Evolutionary conservation across 1,140 invertebrate species (phyloP), one percentile per base, ranked within the genome.

Genomic region (Microplitis demolitor): DNA sequence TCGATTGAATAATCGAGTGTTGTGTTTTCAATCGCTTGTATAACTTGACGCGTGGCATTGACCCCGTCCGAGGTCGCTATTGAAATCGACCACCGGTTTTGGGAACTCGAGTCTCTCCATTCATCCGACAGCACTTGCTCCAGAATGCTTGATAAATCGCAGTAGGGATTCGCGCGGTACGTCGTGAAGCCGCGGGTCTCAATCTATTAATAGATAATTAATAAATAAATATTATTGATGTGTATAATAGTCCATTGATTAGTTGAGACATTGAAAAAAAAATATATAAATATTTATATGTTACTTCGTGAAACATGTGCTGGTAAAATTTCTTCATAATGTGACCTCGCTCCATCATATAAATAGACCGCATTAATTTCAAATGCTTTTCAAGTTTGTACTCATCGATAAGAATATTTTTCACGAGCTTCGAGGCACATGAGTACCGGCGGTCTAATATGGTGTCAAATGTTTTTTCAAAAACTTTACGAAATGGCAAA

Each of bases 321-420:
- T 88, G 86, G 73, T 90, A 91, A 79, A 92, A 91, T 70, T 89
- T 88, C 77, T 89, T 90, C 86, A 92, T 89, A 11, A 90, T 79
- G 74, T 91, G 89, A 45, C 90, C 91, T 8, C 79, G 77, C 78
- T 89, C 89, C 89, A 92, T 91, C 78, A 92, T 85, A 76, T 90
- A 92, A 72, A 92, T 82, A n/a, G 83, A 86, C 71, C 87, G 84
- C 78, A 90, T 82, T 66, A 89, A 78, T 53, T 84, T 83, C 45
- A 90, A 80, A 74, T 90, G 86, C 45, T 80, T 81, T 45, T 88
- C 87, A 4, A 91, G 73, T 76, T 87, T 85, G 71, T 88, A 88
- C 66, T 90, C 87, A 31, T 85, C 79, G 4, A 87, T 81, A 53
- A 90, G 78, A 37, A 89, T 85, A 73, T 87, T 80, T 78, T 88